Percentiles rank a stretch among this genome's conserved stretches.
Conservation (phyloP, 2,888 invertebrate genomes). For the Lasioglossum calceatum region DNA sequence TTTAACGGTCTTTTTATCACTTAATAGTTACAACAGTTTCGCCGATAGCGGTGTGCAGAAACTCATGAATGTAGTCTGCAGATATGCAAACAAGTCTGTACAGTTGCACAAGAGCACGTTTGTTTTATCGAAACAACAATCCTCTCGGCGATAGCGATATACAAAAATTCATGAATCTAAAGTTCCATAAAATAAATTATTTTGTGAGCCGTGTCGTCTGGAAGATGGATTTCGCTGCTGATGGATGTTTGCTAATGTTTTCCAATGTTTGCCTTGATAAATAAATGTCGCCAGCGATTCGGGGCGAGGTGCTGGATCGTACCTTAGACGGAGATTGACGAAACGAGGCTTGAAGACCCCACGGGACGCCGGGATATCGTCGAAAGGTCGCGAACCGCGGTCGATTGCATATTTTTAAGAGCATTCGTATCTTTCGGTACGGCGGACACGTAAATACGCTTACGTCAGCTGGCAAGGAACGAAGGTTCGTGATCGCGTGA, state of each 20-base stretch:
- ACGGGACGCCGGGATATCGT: conserved; percentile 19
- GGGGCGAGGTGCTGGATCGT: background rate
- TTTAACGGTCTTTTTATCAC: background rate
- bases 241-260: background rate
- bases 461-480: conserved; percentile 34
- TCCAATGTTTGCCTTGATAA: background rate
- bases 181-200: background rate
- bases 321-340: background rate
- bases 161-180: too few species aligned
- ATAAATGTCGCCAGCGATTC: background rate
- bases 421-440: conserved; percentile 17
- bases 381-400: conserved; percentile 54
- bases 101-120: background rate
- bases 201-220: background rate
- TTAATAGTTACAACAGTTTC: background rate
- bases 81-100: background rate
- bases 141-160: too few species aligned
- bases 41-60: background rate
- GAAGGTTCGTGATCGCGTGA: conserved; percentile 8
- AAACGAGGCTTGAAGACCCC: background rate
- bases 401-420: conserved; percentile 49
- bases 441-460: conserved; percentile 31
- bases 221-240: background rate
- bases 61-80: background rate
- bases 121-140: background rate